These are phyloP conservation scores for Prinia subflava DNA, from an alignment of 2,113 vertebrate genomes.

Conservation along the genomic window DNA sequence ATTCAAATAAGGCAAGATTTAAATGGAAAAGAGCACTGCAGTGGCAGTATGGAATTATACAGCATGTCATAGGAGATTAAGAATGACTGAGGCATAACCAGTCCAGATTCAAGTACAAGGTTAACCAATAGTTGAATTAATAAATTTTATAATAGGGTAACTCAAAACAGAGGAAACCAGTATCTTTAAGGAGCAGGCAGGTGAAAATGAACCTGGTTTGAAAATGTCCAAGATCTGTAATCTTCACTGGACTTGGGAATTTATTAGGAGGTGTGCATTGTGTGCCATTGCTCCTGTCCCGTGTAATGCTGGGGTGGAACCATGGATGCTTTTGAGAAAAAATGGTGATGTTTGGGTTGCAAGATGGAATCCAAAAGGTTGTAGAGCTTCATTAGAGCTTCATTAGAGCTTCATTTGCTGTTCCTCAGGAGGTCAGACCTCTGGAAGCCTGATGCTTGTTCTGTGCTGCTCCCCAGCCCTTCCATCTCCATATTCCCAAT, in stretches of 20 bases:
- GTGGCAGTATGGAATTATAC: not conserved
- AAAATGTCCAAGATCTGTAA: not conserved
- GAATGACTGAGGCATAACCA: not conserved
- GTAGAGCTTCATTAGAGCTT: not conserved
- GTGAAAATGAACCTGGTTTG: not conserved
- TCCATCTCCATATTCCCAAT: rapidly evolving
- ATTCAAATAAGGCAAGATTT: not conserved
- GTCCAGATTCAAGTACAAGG: not conserved
- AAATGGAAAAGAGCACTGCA: not conserved
- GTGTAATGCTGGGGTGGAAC: not conserved
- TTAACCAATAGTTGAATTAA: not conserved
- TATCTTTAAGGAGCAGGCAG: not conserved
- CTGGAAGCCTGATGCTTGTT: not conserved
- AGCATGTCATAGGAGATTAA: not conserved
- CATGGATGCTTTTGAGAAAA: not conserved
- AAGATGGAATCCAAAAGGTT: not conserved
- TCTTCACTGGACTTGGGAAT: not conserved
- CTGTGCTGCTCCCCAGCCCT: not conserved
- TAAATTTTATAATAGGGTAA: not conserved
- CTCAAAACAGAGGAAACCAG: not conserved
- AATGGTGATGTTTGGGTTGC: not conserved
- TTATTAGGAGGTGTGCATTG: not conserved
- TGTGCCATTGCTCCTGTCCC: not conserved
- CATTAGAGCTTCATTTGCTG: not conserved
- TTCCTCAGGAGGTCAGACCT: not conserved